phyloP scores from a whole-genome alignment of 2,888 invertebrate species.

The Pristionchus mayeri region DNA sequence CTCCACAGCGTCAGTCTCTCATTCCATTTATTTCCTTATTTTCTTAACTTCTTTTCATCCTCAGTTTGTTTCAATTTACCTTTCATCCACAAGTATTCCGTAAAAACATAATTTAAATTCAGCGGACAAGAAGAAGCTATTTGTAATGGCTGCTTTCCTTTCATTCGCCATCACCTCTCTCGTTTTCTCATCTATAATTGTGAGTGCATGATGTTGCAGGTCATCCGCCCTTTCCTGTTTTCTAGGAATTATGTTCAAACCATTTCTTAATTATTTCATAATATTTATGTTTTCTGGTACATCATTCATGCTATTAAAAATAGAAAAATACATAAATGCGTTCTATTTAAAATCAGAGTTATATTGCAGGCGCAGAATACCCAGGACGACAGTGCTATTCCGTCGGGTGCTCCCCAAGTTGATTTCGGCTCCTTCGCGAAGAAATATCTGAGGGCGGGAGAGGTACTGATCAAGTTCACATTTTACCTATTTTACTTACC shows the following conservation, averaged over 20 bases:
- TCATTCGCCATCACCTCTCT: conserved; percentile 47
- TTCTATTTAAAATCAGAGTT: too few relatives aligned
- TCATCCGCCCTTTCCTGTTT: too few relatives aligned
- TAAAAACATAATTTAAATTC: background rate
- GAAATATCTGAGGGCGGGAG: conserved; percentile 61
- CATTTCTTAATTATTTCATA: background rate
- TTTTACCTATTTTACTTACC: background rate
- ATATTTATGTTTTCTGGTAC: background rate
- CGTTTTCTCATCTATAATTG: conserved; percentile 45
- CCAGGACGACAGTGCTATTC: conserved; percentile 22
- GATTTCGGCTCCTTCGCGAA: conserved; percentile 57
- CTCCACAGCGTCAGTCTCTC: background rate
- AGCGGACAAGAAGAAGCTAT: conserved; percentile 43
- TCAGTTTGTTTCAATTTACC: too few relatives aligned
- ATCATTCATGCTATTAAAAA: background rate
- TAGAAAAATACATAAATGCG: background rate
- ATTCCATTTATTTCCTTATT: background rate
- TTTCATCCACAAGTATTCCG: background rate
- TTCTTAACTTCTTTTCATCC: too few relatives aligned
- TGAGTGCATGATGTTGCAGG: too few relatives aligned
- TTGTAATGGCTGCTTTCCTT: conserved; percentile 27
- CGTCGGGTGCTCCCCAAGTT: conserved; percentile 45
- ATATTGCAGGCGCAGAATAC: background rate
- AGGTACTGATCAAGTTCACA: conserved; percentile 16
- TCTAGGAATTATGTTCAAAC: too few relatives aligned